phyloP scores from a whole-genome alignment of 2,113 vertebrate species.

The Periophthalmodon schlosseri region DNA sequence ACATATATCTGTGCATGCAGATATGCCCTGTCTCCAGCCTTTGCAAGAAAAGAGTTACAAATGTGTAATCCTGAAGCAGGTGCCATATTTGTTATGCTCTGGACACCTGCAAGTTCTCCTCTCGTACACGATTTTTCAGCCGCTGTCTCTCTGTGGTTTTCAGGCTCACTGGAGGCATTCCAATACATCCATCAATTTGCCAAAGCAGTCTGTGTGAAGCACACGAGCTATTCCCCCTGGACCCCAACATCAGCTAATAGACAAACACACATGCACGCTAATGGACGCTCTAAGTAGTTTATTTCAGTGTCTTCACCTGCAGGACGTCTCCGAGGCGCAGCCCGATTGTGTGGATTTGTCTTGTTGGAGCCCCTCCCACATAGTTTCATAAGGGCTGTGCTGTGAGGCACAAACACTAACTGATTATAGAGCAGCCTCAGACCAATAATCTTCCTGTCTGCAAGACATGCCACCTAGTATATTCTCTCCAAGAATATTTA shows the following conservation, averaged over 20 bases:
- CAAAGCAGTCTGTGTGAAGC: constrained; percentile 71
- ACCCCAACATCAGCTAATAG: constrained; percentile 33
- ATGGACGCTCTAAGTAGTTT: constrained; percentile 56
- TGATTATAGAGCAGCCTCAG: constrained; percentile 1
- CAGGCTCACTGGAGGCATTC: constrained; percentile 72
- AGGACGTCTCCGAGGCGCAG: constrained; percentile 28
- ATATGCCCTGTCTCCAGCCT: constrained; percentile 7
- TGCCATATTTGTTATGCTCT: constrained; percentile 31
- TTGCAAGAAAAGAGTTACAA: constrained; percentile 26
- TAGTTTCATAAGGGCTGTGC: constrained; percentile 13
- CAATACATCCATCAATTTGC: constrained; percentile 75
- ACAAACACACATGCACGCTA: constrained; percentile 31
- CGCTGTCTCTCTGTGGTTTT: constrained; percentile 58
- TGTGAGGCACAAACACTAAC: not conserved
- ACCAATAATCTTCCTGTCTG: constrained; percentile 7
- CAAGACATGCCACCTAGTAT: not conserved
- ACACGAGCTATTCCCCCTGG: constrained; percentile 59
- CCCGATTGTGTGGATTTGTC: not conserved
- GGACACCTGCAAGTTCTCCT: constrained; percentile 51
- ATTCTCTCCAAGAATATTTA: not conserved
- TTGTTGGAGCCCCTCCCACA: constrained; percentile 13
- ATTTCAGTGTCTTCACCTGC: constrained; percentile 39
- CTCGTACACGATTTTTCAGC: constrained; percentile 37
- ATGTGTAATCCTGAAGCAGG: constrained; percentile 44
- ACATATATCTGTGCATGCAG: not conserved